Conservation (phyloP, 2,888 invertebrate species). For the Lymantria dispar region DNA sequence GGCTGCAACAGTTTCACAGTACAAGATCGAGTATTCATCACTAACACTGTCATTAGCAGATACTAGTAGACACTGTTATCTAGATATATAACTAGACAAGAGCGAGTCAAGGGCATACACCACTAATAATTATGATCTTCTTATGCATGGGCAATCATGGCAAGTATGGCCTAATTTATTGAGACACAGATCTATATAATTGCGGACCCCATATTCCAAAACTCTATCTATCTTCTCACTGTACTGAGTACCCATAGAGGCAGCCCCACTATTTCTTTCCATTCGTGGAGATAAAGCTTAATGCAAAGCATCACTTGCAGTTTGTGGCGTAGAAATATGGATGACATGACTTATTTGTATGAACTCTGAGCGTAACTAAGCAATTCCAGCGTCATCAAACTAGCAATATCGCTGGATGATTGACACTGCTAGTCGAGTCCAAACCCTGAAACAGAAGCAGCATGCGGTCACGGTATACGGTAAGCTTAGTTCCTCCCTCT, state of each 20-base stretch:
- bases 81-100: not conserved
- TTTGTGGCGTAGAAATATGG: not conserved
- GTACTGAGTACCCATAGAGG: not conserved
- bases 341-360: not conserved
- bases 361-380: not conserved
- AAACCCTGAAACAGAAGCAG: not conserved
- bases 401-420: not conserved
- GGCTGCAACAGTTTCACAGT: not conserved
- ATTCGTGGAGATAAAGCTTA: not conserved
- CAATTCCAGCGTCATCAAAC: not conserved
- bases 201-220: not conserved
- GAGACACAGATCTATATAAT: not conserved
- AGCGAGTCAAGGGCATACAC: not conserved
- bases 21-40: not conserved
- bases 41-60: not conserved
- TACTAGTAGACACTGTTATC: no score
- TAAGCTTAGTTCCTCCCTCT: not conserved
- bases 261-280: not conserved
- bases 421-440: not conserved
- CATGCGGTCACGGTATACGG: not conserved
- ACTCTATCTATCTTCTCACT: not conserved
- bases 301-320: not conserved
- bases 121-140: not conserved
- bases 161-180: not conserved
- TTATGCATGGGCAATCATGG: not conserved